Base-by-base conservation (phyloP, 2,888 invertebrate genomes). In the Hydroisotoma schaefferi region DNA sequence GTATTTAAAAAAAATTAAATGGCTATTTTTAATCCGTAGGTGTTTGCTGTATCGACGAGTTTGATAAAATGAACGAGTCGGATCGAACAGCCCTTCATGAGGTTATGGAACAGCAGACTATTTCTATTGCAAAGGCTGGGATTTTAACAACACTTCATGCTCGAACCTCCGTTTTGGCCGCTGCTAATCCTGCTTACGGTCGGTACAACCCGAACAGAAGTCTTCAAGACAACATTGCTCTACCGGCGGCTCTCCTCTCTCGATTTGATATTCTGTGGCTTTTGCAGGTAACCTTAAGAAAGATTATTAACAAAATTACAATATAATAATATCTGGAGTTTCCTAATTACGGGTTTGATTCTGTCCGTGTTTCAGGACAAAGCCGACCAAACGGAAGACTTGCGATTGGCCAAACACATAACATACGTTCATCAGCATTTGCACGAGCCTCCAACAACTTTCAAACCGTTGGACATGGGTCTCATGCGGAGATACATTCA, bases 81-180 rank as follows among this genome's bases (percentile, higher is more conserved):
- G 98, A 99, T 79, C 84, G 95, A 74, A 94, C 94, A 0, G 92
- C 95, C 57, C 94, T 97, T 72, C 95, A 97, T 77, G 95, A 97
- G 81, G 95, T 95, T 40, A 94, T 94, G 94, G 99, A 99, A 80
- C 99, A 99, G 75, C 99, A 99, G 80, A 99, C 99, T 15, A 97
- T 99, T 70, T 95, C 95, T 57, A 98, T 99, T 74, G 98, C 99
- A 18, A 99, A 99, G 87, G 98, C 97, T 29, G 99, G 99, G 61
- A 99, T 99, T 74, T 92, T 98, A 90, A 97, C 98, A 1, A 90
- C 93, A 55, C 80, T 99, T 67, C 99, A 99, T 80, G 99, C 99
- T 0, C 84, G 99, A 67, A 95, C 94, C 55, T 91, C 98, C 1
- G 98, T 99, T 75, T 81, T 99, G 69, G 99, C 99, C 23, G 99